Conservation (phyloP, 1,140 invertebrate genomes). For the Vanessa atalanta region DNA sequence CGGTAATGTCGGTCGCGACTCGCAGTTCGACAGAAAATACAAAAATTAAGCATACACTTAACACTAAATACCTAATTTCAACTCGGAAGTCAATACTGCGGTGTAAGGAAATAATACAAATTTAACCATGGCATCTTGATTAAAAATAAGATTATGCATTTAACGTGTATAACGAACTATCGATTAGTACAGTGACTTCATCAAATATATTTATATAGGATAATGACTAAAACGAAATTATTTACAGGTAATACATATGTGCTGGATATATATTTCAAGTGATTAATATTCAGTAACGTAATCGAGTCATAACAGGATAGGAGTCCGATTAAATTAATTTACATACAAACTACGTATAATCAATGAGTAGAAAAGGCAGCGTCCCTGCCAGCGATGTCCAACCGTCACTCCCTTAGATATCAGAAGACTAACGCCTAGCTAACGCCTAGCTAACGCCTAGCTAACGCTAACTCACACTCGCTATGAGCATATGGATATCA, state of each 20-base stretch:
- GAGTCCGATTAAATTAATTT: conserved; percentile 31
- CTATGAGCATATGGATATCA: conserved; percentile 78
- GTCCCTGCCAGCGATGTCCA: conserved; percentile 38
- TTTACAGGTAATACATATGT: conserved; percentile 53
- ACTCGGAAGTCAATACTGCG: conserved; percentile 78
- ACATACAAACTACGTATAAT: conserved; percentile 42
- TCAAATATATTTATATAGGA: conserved; percentile 41
- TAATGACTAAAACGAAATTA: conserved; percentile 60
- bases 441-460: conserved; percentile 56
- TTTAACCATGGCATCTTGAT: conserved; percentile 65
- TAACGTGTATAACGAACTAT: conserved; percentile 53
- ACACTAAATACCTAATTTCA: conserved; percentile 67
- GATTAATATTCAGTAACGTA: conserved; percentile 38
- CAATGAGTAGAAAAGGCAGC: conserved; percentile 37
- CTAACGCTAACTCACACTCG: conserved; percentile 72
- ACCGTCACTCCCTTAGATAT: conserved; percentile 53
- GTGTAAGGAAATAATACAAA: conserved; percentile 69
- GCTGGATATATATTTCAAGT: conserved; percentile 24
- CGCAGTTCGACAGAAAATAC: conserved; percentile 60
- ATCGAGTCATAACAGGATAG: conserved; percentile 47
- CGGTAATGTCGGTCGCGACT: conserved; percentile 61
- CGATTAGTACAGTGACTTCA: conserved; percentile 41
- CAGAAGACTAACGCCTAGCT: conserved; percentile 49
- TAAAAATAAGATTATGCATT: conserved; percentile 73
- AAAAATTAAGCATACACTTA: conserved; percentile 77